Base-by-base conservation (phyloP, 2,888 invertebrate species). In the Drosophila antonietae region DNA sequence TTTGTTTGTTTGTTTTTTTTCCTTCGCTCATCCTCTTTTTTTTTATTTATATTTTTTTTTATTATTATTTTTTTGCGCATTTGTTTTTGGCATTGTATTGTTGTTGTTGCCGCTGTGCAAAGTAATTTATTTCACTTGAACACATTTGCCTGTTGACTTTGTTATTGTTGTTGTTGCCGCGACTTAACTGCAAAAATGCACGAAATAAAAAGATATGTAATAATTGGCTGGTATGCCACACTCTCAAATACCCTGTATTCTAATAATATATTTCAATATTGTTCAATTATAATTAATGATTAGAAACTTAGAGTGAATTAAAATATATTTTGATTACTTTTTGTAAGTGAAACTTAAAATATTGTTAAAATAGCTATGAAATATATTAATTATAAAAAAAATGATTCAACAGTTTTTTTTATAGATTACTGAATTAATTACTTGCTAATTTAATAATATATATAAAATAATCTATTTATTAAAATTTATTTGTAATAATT, bases 121-220 rank as follows among this genome's bases (percentile, higher is more conserved):
- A 83, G 83, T 89, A 85, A 87, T 89, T 87, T 89, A 89, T 87
- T 87, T 89, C 88, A 76, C 89, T 89, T 88, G 88, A 87, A 85
- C 78, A 81, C 85, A 80, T 87, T 85, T 80, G 74, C 63, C 70
- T 75, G 72, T 83, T 83, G 67, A 55, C 47, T 58, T 75, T 61
- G 49, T 18, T 18, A 33, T 39, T 75, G 41, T 62, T 70, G 59
- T 56, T 69, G 59, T 65, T 66, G 35, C 41, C 52, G 58, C 73
- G 65, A 80, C 71, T 82, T 84, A 80, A 64, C 77, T 71, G 77
- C 56, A 65, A 52, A 67, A 72, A 55, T 63, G 37, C 37, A 37
- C 8, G 9, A 37, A 61, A 37, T 52, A 65, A 64, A 62, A 51
- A 57, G 20, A 18, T 1, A 10, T 20, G n/a, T 9, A 18, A 49